phyloP scores from a whole-genome alignment of 37 sponge, comb jelly and placozoan species.

The Agelas oroides region DNA sequence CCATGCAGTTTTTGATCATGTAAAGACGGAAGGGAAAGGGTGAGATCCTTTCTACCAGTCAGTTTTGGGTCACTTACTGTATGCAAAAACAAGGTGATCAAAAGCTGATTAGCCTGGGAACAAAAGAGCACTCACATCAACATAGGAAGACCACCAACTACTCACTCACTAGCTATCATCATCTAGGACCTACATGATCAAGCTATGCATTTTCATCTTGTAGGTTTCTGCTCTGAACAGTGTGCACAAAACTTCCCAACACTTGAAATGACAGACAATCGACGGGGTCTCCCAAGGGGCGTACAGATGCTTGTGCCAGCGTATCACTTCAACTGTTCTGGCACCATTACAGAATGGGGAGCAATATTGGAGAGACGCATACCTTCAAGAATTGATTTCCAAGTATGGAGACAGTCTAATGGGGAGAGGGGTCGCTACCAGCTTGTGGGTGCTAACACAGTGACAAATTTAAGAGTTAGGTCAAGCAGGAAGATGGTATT shows the following conservation, averaged over 20 bases:
- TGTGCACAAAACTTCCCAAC: constrained; percentile 5
- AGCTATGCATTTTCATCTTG: no score
- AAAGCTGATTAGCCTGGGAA: no score
- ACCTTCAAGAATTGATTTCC: neutral
- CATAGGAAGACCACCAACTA: no score
- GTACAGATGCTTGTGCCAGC: constrained; percentile 1
- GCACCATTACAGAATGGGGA: constrained; percentile 11
- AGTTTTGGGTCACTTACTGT: no score
- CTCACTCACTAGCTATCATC: no score
- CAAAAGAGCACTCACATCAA: no score
- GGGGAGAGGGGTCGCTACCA: neutral
- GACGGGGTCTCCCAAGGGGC: neutral
- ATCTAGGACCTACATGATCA: no score
- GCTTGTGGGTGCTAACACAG: neutral
- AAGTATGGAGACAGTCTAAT: constrained; percentile 15
- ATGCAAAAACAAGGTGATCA: no score
- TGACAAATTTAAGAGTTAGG: neutral
- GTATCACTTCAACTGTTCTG: constrained; percentile 8
- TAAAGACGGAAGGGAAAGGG: no score
- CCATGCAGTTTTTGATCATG: no score
- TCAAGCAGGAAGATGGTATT: neutral
- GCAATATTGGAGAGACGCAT: neutral
- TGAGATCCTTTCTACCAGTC: no score
- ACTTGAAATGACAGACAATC: no score
- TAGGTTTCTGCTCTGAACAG: neutral